Evolutionary conservation across 2,888 invertebrate species (phyloP), one percentile per base, ranked within the genome.

Genomic region (Pseudococcus longispinus): DNA sequence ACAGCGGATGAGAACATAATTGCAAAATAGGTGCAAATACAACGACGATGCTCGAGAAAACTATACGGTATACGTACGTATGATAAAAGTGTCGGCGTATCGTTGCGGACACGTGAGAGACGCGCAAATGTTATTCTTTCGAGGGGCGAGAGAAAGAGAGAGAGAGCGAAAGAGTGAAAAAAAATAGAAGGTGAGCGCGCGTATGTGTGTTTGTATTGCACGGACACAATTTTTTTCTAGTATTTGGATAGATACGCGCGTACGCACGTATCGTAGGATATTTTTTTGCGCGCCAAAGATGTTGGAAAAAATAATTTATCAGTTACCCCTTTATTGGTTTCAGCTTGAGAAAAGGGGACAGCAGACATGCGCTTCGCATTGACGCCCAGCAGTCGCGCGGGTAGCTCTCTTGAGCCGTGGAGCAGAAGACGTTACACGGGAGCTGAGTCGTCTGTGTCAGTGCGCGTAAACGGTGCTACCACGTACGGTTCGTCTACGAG

Each of bases 381-480:
- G 85, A 85, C 85, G 85, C 85, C 85, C 85, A 85, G 85, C 42
- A 85, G 85, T 85, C 85, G 85, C 85, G 85, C 74, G 85, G 60
- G 44, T 70, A 85, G 74, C 85, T 85, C 74, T 51, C 85, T 44
- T n/a, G 46, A 77, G 51, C 51, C 74, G 44, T 77, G 74, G 85
- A 42, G 70, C 74, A 77, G 23, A 77, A 77, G 74, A 85, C 46
- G 55, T 83, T 83, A 77, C 60, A 85, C 51, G 46, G 85, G 42
- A 70, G 85, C 85, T 85, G 77, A 85, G 42, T 85, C 18, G 77
- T 85, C 51, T 42, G 70, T 65, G 32, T 74, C 65, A 85, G 85
- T 85, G 85, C 85, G 85, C 85, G 85, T 85, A 44, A 29, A 44
- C 70, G 51, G 77, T 85, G 85, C 77, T 84, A 55, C 84, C 84